phyloP scores from a whole-genome alignment of 1,140 invertebrate species.

The Catajapyx aquilonaris region DNA sequence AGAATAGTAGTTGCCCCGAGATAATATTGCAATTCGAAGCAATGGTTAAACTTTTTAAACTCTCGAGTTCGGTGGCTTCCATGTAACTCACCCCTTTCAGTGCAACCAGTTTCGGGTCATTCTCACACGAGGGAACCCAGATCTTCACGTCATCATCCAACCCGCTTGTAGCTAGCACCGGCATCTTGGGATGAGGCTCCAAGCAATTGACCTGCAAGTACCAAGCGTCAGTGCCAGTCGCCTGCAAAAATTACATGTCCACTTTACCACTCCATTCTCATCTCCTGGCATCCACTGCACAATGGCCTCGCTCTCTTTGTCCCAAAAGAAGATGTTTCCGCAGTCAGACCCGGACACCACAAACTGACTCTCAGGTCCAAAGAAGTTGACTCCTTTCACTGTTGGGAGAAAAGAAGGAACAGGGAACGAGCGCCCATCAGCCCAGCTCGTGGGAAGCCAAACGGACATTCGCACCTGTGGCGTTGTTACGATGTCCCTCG shows the following conservation, averaged over 20 bases:
- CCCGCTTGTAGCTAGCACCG: conserved; percentile 74
- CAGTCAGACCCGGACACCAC: conserved; percentile 87
- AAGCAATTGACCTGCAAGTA: conserved; percentile 65
- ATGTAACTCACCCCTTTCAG: conserved; percentile 30
- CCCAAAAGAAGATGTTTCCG: conserved; percentile 88
- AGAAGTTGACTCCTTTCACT: conserved; percentile 90
- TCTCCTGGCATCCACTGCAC: conserved; percentile 74
- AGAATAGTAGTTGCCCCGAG: no score
- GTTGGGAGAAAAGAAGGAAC: conserved; percentile 11
- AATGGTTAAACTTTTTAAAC: no score
- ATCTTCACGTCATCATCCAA: conserved; percentile 83
- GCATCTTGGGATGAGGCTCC: conserved; percentile 70
- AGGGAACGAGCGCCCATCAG: not conserved
- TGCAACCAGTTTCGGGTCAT: conserved; percentile 25
- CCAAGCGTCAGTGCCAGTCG: not conserved
- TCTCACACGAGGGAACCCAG: conserved; percentile 56
- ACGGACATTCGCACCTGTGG: conserved; percentile 24
- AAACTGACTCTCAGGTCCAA: conserved; percentile 74
- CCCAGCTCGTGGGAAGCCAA: not conserved
- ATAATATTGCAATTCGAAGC: no score
- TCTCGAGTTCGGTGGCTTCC: no score
- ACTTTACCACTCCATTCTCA: conserved; percentile 60
- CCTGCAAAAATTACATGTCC: conserved; percentile 1
- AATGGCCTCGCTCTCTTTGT: conserved; percentile 67
- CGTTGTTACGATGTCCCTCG: conserved; percentile 51